Conservation (phyloP, 2,888 invertebrate genomes). For the Steinernema carpocapsae region DNA sequence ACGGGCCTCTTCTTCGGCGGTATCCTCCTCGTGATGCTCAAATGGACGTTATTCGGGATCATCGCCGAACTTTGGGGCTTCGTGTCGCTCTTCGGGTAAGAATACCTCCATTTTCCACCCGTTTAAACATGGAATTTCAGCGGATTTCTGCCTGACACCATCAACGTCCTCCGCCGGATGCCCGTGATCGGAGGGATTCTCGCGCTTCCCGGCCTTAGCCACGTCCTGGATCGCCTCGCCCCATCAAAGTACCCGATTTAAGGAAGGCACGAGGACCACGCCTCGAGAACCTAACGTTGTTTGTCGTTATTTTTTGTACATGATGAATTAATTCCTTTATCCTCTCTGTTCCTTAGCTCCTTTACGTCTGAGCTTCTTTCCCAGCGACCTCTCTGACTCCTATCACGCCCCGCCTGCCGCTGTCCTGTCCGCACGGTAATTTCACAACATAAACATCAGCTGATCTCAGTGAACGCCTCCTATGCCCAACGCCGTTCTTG, state of each 20-base stretch:
- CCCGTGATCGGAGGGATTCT: slow-evolving; percentile 87
- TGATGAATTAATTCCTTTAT: too few relatives aligned
- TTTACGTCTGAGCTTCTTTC: too few relatives aligned
- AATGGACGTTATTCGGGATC: slow-evolving; percentile 95
- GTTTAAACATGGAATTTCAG: slow-evolving; percentile 74
- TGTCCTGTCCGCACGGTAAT: too few relatives aligned
- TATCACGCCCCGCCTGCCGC: too few relatives aligned
- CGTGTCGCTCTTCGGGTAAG: slow-evolving; percentile 75
- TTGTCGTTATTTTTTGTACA: too few relatives aligned
- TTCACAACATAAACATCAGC: too few relatives aligned
- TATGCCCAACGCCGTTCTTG: too few relatives aligned
- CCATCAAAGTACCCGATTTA: slow-evolving; percentile 68
- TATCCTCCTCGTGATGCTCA: slow-evolving; percentile 72
- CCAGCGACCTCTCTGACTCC: too few relatives aligned
- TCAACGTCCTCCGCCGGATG: slow-evolving; percentile 90
- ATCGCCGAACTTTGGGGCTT: slow-evolving; percentile 94
- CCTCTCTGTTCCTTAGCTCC: too few relatives aligned
- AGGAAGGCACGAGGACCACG: too few relatives aligned
- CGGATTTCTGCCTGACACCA: slow-evolving; percentile 83
- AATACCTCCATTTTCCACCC: neutral
- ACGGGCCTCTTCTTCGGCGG: slow-evolving; percentile 55
- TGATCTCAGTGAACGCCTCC: too few relatives aligned
- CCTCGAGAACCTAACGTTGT: too few relatives aligned
- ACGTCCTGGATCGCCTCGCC: slow-evolving; percentile 73
- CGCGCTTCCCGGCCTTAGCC: slow-evolving; percentile 86